A percentile compares a stretch with the other conserved stretches of the same genome.
These are phyloP conservation scores for Germaria angustata DNA, from an alignment of 2,888 invertebrate species.

Conservation along the genomic window DNA sequence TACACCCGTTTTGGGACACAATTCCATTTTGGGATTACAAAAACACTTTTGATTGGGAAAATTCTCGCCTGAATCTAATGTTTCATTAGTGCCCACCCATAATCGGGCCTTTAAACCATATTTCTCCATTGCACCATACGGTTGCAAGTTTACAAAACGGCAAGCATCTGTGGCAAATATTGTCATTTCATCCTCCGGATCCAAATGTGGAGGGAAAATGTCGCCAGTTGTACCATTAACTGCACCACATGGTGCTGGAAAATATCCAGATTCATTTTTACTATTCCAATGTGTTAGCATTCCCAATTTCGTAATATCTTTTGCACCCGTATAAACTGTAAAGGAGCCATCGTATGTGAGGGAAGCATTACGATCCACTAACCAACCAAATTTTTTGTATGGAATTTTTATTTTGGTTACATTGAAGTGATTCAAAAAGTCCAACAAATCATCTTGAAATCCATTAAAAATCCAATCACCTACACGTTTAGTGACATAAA, in stretches of 20 bases:
- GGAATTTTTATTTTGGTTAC: conserved; percentile 82
- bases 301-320: conserved; percentile 85
- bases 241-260: conserved; percentile 83
- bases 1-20: conserved; percentile 83
- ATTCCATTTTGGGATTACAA: conserved; percentile 81
- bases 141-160: conserved; percentile 83
- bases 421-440: conserved; percentile 81
- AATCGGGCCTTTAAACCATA: conserved; percentile 74
- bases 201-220: conserved; percentile 85
- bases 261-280: conserved; percentile 82
- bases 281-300: conserved; percentile 86
- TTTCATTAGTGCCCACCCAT: conserved; percentile 82
- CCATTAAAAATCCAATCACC: conserved; percentile 89
- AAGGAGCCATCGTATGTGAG: conserved; percentile 87
- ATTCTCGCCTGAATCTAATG: conserved; percentile 87
- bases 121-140: conserved; percentile 69
- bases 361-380: conserved; percentile 88
- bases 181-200: conserved; percentile 81
- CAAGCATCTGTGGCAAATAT: conserved; percentile 90
- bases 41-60: conserved; percentile 85
- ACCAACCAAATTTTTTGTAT: conserved; percentile 91
- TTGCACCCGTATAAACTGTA: conserved; percentile 87
- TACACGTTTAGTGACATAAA: conserved; percentile 83
- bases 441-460: conserved; percentile 87
- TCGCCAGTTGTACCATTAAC: conserved; percentile 90